Base-by-base conservation (phyloP, 1,140 invertebrate genomes). In the Camponotus floridanus region DNA sequence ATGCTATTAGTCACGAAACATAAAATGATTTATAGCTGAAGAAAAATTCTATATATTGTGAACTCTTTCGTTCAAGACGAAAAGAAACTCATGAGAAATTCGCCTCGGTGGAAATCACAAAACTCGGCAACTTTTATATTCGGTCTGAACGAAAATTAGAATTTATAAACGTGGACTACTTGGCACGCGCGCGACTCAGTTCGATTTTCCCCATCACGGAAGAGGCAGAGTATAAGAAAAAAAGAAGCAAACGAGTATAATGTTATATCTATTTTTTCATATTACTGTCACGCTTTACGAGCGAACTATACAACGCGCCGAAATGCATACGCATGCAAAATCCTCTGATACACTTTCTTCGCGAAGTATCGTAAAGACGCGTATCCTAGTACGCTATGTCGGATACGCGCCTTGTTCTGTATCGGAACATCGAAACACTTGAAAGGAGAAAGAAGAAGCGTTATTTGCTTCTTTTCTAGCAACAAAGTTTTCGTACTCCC, bases 311-410 rank as follows among this genome's bases (percentile, higher is more conserved):
- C 65, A 51, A 81, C 79, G 61, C 18, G 39, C 26, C 55, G 26
- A 73, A 81, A 81, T 81, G 79, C 79, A 73, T 70, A 81, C 67
- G 79, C 79, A 59, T 70, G 33, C 68, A 57, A 11, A 59, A 88
- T 62, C 33, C 61, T n/a, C 45, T 59, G 88, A 89, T 88, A 84
- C 64, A 86, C 61, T 89, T 88, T 88, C 57, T 76, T 86, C 33
- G 39, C 61, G 57, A 86, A 89, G 76, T 88, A 62, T 88, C 87
- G 70, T 88, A 89, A 89, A 89, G 26, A 57, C 64, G 76, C 55
- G 86, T 59, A 36, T 85, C 48, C 13, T 3, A 33, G 36, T 65
- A 62, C 1, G 11, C 55, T 51, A 80, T 18, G 21, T n/a, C 61
- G 36, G 51, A 76, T 76, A 31, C 65, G 65, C 81, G 57, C 21